Conservation (phyloP, 2,888 invertebrate genomes). For the Torymus aiolomorphi region DNA sequence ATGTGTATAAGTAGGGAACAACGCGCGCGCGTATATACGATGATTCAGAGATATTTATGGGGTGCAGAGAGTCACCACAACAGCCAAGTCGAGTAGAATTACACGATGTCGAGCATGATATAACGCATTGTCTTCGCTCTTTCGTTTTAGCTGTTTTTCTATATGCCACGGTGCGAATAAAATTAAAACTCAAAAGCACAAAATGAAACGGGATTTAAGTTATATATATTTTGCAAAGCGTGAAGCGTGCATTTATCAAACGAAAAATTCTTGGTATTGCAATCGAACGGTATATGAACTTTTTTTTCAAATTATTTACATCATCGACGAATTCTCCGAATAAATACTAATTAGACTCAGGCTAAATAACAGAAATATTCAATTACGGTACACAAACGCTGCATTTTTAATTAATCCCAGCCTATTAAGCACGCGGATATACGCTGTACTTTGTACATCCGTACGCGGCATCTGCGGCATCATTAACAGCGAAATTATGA, state of each 20-base stretch:
- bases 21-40: constrained; percentile 60
- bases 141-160: background rate
- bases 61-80: constrained; percentile 67
- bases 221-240: too few relatives aligned
- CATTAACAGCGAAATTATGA: constrained; percentile 44
- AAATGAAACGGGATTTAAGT: too few relatives aligned
- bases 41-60: constrained; percentile 73
- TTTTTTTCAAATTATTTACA: too few relatives aligned
- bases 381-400: background rate
- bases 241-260: too few relatives aligned
- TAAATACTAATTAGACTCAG: too few relatives aligned
- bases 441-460: background rate
- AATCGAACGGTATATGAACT: too few relatives aligned
- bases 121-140: constrained; percentile 60
- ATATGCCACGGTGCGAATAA: too few relatives aligned
- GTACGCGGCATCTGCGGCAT: constrained; percentile 6
- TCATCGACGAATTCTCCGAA: too few relatives aligned
- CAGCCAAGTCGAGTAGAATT: constrained; percentile 68
- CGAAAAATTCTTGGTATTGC: too few relatives aligned
- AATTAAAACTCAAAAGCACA: too few relatives aligned
- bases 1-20: constrained; percentile 28
- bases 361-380: background rate
- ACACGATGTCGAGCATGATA: constrained; percentile 69
- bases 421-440: background rate
- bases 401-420: constrained; percentile 17